These are phyloP conservation scores for Solenodon paradoxus DNA, from an alignment of 2,113 vertebrate species.

Conservation along the genomic window DNA sequence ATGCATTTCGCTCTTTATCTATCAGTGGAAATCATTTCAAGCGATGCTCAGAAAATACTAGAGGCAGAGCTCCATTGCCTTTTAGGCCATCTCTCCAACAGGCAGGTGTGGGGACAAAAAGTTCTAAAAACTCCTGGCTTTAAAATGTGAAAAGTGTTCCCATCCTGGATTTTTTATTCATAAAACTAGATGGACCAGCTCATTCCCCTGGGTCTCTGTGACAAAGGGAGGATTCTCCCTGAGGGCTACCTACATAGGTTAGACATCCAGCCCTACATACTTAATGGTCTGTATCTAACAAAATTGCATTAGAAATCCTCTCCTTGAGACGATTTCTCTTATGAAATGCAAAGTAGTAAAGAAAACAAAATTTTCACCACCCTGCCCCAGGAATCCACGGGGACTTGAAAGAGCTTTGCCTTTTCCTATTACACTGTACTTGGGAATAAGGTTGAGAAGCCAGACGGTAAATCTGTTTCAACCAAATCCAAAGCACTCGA, in stretches of 20 bases:
- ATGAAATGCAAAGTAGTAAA: conserved; percentile 66
- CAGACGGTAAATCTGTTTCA: conserved; percentile 73
- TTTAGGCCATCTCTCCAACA: neutral
- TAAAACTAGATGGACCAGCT: neutral
- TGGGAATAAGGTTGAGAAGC: conserved; percentile 59
- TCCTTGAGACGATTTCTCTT: conserved; percentile 59
- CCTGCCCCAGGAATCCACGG: conserved; percentile 32
- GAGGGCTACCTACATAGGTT: neutral
- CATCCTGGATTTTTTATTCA: conserved; percentile 39
- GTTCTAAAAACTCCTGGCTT: neutral
- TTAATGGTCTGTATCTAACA: conserved; percentile 66
- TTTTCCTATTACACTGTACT: conserved; percentile 56
- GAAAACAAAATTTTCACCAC: conserved; percentile 50
- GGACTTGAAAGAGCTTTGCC: conserved; percentile 42
- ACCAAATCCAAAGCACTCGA: conserved; percentile 67
- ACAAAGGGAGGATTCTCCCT: conserved; percentile 42
- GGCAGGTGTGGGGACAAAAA: neutral
- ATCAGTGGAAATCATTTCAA: neutral
- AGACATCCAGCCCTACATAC: conserved; percentile 47
- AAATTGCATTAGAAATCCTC: conserved; percentile 62
- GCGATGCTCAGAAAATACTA: neutral
- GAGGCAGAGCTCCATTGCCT: neutral
- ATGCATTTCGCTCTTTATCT: neutral
- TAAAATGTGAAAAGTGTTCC: neutral
- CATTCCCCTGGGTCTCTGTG: conserved; percentile 8